Conservation (phyloP, 1,140 invertebrate genomes). For the Sipha flava region DNA sequence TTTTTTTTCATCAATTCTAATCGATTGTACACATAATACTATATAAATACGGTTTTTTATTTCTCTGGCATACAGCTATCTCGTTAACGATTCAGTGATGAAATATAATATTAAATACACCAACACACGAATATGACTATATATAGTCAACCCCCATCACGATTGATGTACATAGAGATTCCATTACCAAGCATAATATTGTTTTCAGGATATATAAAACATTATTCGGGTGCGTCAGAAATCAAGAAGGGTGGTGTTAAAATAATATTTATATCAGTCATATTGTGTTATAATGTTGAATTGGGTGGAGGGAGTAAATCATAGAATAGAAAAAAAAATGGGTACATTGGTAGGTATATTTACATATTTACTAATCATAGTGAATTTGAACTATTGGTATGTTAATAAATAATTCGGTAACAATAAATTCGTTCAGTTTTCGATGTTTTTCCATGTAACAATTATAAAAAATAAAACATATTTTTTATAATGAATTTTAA, state of each 20-base stretch:
- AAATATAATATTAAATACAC: conserved; percentile 10
- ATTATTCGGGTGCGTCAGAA: not conserved
- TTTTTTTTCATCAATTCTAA: not conserved
- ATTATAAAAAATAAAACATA: too few relatives aligned
- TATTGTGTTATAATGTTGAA: not conserved
- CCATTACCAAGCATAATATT: conserved; percentile 4
- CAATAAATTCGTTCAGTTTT: too few relatives aligned
- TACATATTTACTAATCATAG: too few relatives aligned
- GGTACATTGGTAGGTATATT: not conserved
- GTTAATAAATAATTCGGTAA: too few relatives aligned
- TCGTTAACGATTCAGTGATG: not conserved
- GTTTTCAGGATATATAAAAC: too few relatives aligned
- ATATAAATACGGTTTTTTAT: not conserved
- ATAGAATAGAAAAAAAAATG: too few relatives aligned
- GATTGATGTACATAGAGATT: not conserved
- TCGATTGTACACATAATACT: not conserved
- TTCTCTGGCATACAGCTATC: not conserved
- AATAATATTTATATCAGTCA: not conserved
- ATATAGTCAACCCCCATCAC: not conserved
- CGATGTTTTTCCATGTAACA: too few relatives aligned
- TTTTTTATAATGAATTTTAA: too few relatives aligned
- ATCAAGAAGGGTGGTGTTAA: not conserved
- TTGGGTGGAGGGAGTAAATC: too few relatives aligned
- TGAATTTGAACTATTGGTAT: too few relatives aligned
- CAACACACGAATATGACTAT: not conserved